phyloP scores from a whole-genome alignment of 2,888 invertebrate species.

The Holacanthella duospinosa region DNA sequence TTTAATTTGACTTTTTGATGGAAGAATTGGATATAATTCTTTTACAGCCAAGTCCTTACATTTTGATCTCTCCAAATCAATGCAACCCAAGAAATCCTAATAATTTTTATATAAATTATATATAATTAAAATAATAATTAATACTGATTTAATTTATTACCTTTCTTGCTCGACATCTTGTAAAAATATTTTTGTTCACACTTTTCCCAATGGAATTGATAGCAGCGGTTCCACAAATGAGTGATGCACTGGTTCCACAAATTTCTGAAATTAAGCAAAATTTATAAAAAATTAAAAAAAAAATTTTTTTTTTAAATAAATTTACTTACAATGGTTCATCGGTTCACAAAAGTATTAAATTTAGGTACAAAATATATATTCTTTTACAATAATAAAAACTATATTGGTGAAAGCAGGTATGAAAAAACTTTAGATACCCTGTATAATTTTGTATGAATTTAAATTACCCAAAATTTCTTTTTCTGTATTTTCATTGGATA shows the following conservation, averaged over 20 bases:
- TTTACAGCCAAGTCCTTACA: neutral
- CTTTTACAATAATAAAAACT: no score
- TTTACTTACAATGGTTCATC: no score
- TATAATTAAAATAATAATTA: neutral
- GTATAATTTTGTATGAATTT: no score
- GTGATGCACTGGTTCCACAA: constrained; percentile 6
- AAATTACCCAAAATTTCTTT: no score
- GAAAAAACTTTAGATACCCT: no score
- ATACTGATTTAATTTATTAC: constrained; percentile 2
- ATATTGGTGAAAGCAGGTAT: no score
- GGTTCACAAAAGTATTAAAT: no score
- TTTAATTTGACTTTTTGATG: neutral
- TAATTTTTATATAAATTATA: neutral
- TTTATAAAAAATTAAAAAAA: neutral
- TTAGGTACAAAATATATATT: no score
- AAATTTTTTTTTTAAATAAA: no score
- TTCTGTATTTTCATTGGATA: no score
- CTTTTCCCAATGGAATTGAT: neutral
- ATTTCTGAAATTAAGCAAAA: neutral
- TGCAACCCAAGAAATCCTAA: constrained; percentile 3
- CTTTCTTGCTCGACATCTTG: neutral
- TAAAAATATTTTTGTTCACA: neutral
- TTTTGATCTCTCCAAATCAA: neutral
- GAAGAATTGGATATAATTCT: neutral
- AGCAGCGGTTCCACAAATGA: neutral